Evolutionary conservation across 2,113 vertebrate genomes (phyloP).

Genomic region (Gobiocypris rarus): DNA sequence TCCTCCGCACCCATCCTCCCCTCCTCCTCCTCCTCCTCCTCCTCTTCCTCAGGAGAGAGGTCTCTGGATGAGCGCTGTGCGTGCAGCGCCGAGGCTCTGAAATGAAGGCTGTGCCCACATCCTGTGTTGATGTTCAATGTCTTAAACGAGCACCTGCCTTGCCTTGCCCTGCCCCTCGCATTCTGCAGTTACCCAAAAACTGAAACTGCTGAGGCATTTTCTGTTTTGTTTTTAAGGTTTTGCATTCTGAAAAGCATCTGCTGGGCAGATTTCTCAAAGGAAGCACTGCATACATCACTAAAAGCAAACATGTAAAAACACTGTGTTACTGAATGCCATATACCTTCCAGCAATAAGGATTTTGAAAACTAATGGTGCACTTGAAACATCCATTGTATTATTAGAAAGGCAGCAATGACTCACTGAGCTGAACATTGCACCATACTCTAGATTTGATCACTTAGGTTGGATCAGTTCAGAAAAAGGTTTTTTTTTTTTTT

Average conservation of each 20-base stretch:
- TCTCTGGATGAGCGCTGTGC: background rate
- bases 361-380: background rate
- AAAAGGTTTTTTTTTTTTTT: too few relatives aligned
- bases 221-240: conserved; percentile 23
- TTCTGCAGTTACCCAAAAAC: background rate
- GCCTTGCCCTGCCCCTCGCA: background rate
- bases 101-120: conserved; percentile 39
- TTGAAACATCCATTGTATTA: background rate
- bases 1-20: background rate
- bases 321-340: background rate
- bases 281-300: background rate
- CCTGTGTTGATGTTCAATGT: conserved; percentile 44
- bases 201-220: background rate
- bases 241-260: conserved; percentile 2
- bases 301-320: conserved; percentile 14
- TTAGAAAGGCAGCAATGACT: background rate
- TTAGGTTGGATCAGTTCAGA: background rate
- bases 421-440: background rate
- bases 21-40: conserved; percentile 2
- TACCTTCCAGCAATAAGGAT: background rate
- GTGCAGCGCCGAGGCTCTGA: background rate
- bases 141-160: conserved; percentile 29
- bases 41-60: conserved; percentile 15
- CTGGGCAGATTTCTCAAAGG: background rate
- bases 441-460: background rate